Evolutionary conservation across 1,140 invertebrate species (phyloP), one percentile per base, ranked within the genome.

Genomic region (Lethrus apterus): DNA sequence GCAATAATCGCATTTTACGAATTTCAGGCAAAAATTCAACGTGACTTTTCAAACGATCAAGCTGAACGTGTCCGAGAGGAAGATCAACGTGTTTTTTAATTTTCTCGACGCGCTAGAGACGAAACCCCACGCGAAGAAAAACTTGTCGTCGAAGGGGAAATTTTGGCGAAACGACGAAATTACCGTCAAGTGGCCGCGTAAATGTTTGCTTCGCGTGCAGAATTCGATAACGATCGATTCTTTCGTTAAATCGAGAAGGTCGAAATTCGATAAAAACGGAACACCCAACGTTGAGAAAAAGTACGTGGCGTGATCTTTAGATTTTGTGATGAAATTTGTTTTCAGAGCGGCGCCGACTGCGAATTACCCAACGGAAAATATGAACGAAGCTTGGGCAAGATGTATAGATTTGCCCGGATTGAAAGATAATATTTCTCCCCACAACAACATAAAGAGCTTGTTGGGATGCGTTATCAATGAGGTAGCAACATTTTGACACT

Each of bases 391-490:
- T 32, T 84, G 82, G 75, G 81, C 83, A 2, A 71, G 82, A 32
- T 79, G 76, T 11, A 77, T 87, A 1, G 83, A 87, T 61, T 71
- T 88, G 18, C 86, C 84, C 11, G 83, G 86, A 5, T 86, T 91
- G 52, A 86, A 91, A 60, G 88, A 90, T 56, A 89, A 86, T 57
- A 77, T 86, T 2, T 89, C 86, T 0, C 80, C 82, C 0, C 79
- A 76, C 52, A 90, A 89, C 64, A 77, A 73, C 43, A 84, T 89
- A 33, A 77, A 75, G 46, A 71, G 81, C 13, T 70, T 89, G 31
- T 70, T 86, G 40, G 70, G 87, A 52, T 78, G 88, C 56, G 75
- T 83, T 11, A 72, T 89, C 31, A 84, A 81, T 67, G 78, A 86
- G 71, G 76, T 77, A 59, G 56, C 26, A 24, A 26, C 19, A n/a